phyloP scores from a whole-genome alignment of 2,113 vertebrate genomes.

The Pseudopipra pipra region DNA sequence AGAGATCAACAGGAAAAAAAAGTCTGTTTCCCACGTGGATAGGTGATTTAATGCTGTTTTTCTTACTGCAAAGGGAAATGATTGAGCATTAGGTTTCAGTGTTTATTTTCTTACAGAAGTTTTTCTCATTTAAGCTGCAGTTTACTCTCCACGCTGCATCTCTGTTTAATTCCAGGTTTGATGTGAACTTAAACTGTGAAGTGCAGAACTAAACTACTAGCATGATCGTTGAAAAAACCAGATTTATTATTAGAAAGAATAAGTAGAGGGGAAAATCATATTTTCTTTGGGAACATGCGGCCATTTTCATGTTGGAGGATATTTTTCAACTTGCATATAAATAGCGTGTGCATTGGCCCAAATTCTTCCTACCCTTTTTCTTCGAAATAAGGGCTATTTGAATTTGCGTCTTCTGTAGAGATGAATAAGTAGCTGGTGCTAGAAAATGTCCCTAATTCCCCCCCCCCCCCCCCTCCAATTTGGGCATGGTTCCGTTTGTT shows the following conservation, averaged over 20 bases:
- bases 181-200: conserved; percentile 71
- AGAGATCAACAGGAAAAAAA: conserved; percentile 11
- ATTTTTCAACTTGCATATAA: background rate
- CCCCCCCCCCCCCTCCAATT: accelerated
- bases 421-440: background rate
- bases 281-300: background rate
- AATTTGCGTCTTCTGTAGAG: background rate
- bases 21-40: conserved; percentile 75
- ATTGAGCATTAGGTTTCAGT: conserved; percentile 80
- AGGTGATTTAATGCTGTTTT: conserved; percentile 81
- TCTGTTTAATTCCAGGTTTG: conserved; percentile 72
- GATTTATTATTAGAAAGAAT: conserved; percentile 59
- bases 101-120: conserved; percentile 84
- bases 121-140: conserved; percentile 79
- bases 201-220: conserved; percentile 58
- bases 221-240: background rate
- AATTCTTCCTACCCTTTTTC: background rate
- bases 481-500: background rate
- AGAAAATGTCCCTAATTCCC: background rate
- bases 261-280: background rate
- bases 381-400: background rate
- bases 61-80: conserved; percentile 76
- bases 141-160: conserved; percentile 64
- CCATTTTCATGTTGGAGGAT: background rate
- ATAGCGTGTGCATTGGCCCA: background rate